Evolutionary conservation across 2,113 vertebrate genomes (phyloP).

Genomic region (Bagarius yarrelli): DNA sequence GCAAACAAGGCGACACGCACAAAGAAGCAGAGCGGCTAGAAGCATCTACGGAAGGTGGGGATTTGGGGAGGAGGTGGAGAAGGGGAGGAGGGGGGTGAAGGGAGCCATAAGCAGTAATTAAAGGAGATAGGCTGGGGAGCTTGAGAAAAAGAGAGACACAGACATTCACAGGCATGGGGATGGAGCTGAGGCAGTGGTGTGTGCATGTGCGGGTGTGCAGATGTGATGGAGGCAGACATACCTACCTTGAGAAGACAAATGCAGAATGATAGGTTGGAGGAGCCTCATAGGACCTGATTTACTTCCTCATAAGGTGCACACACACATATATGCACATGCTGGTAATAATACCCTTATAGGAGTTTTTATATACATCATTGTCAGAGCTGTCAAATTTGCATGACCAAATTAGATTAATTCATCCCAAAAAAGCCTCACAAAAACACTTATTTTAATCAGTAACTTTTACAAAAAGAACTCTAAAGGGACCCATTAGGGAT

Average conservation of each 20-base stretch:
- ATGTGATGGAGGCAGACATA: conserved; percentile 40
- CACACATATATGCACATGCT: conserved; percentile 1
- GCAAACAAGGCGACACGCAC: conserved; percentile 29
- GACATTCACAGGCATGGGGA: conserved; percentile 42
- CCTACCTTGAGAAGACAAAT: conserved; percentile 56
- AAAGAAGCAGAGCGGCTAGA: conserved; percentile 40
- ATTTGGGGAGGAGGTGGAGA: conserved; percentile 25
- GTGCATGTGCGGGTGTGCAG: conserved; percentile 21
- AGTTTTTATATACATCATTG: conserved; percentile 9
- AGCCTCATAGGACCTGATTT: conserved; percentile 53
- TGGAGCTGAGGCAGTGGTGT: conserved; percentile 47
- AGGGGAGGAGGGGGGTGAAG: conserved; percentile 27
- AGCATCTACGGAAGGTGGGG: conserved; percentile 48
- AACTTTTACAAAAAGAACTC: background rate
- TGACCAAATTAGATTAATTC: background rate
- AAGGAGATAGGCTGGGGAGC: conserved; percentile 54
- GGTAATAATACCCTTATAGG: background rate
- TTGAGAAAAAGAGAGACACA: conserved; percentile 47
- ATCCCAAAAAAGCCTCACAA: background rate
- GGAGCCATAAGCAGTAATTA: conserved; percentile 54
- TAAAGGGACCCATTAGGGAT: background rate
- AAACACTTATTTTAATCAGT: background rate
- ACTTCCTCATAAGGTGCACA: background rate
- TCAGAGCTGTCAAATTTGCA: background rate
- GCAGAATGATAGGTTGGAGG: conserved; percentile 53